Evolutionary conservation across 2,888 invertebrate genomes (phyloP).

Genomic region (Herminia tarsipennalis): DNA sequence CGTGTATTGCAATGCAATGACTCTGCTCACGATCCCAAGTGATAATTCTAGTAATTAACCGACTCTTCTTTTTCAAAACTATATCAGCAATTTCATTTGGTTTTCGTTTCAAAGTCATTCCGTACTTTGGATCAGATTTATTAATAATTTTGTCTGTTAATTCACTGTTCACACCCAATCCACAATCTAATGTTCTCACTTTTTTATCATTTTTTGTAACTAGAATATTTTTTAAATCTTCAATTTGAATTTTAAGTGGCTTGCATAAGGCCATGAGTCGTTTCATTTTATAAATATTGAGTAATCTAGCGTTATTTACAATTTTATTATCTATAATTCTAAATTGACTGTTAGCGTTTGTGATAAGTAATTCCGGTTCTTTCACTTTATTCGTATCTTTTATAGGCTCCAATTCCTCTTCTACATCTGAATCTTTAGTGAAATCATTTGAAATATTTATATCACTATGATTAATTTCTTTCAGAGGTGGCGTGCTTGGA

Average conservation of each 20-base stretch:
- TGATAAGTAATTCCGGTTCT: too few relatives aligned
- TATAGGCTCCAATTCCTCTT: too few relatives aligned
- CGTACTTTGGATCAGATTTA: not conserved
- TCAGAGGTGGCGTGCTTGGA: too few relatives aligned
- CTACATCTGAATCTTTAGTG: too few relatives aligned
- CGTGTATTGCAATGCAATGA: constrained; percentile 8
- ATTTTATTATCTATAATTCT: not conserved
- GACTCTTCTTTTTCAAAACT: not conserved
- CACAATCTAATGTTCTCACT: too few relatives aligned
- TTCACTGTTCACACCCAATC: too few relatives aligned
- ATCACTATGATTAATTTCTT: too few relatives aligned
- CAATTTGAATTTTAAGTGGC: constrained; percentile 21
- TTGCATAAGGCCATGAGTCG: constrained; percentile 13
- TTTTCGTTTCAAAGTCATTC: not conserved
- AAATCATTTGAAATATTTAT: too few relatives aligned
- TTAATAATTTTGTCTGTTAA: not conserved
- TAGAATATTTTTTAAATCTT: constrained; percentile 10
- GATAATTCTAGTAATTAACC: not conserved
- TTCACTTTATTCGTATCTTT: too few relatives aligned
- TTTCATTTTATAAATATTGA: too few relatives aligned
- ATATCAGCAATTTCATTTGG: not conserved
- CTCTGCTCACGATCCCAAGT: not conserved
- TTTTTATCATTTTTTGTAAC: not conserved
- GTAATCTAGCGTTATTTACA: not conserved
- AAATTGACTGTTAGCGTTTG: not conserved